Conservation (phyloP, 1,140 invertebrate genomes). For the Hesperophylax magnus region DNA sequence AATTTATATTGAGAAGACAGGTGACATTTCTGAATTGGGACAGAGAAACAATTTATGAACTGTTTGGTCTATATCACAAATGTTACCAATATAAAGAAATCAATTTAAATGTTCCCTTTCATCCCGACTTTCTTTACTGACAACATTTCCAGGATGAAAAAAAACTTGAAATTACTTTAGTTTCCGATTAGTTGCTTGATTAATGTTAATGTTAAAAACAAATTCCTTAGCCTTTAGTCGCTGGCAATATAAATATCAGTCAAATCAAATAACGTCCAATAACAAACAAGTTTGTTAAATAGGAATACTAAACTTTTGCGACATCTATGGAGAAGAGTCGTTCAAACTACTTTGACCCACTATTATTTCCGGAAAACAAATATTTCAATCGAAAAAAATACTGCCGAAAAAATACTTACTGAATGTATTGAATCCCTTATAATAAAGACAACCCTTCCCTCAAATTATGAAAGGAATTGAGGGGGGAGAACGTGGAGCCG, state of each 20-base stretch:
- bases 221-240: constrained; percentile 17
- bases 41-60: too few relatives aligned
- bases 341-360: background rate
- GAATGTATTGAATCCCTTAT: too few relatives aligned
- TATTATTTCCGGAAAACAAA: constrained; percentile 3
- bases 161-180: constrained; percentile 39
- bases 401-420: too few relatives aligned
- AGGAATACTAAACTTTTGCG: background rate
- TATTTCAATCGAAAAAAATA: constrained; percentile 7
- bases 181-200: constrained; percentile 41
- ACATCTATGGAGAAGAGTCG: background rate
- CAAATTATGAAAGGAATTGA: too few relatives aligned
- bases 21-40: too few relatives aligned
- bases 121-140: background rate
- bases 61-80: too few relatives aligned
- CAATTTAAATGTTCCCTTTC: constrained; percentile 10
- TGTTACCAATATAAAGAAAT: constrained; percentile 16
- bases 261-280: constrained; percentile 34
- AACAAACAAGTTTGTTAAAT: constrained; percentile 8
- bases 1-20: too few relatives aligned
- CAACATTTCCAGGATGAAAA: background rate
- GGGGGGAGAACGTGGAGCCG: too few relatives aligned
- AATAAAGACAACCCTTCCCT: too few relatives aligned
- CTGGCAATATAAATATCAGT: constrained; percentile 34
- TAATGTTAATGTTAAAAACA: constrained; percentile 44